These are phyloP conservation scores for Glaucopsyche alexis DNA, from an alignment of 2,888 invertebrate species.

Conservation along the genomic window DNA sequence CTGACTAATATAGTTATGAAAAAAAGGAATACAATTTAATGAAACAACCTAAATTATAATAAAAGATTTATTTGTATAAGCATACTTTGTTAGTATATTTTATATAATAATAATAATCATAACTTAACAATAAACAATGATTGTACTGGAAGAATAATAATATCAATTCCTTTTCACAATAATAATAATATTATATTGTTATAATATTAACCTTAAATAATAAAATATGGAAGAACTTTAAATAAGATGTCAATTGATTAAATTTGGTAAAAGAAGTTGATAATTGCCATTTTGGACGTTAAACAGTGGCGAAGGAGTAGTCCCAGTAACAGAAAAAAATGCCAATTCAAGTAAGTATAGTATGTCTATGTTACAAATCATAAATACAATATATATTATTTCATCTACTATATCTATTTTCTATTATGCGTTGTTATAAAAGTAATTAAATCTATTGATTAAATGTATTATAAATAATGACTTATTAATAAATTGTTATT, in stretches of 20 bases:
- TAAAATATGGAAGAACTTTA: conserved; percentile 1
- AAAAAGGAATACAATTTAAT: no score
- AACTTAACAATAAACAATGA: conserved; percentile 46
- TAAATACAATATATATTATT: not conserved
- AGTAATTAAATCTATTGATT: conserved; percentile 29
- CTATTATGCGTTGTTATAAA: conserved; percentile 16
- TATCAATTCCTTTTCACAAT: not conserved
- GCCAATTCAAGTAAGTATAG: no score
- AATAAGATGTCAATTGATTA: not conserved
- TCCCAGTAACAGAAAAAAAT: no score
- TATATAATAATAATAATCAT: conserved; percentile 41
- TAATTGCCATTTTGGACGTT: no score
- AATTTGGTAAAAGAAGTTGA: not conserved
- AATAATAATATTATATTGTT: not conserved
- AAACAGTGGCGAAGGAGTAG: no score
- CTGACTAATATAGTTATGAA: not conserved
- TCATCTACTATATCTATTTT: not conserved
- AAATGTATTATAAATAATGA: conserved; percentile 13
- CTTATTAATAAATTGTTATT: conserved; percentile 41
- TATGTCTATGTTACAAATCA: no score
- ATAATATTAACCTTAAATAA: not conserved
- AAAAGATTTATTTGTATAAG: conserved; percentile 32
- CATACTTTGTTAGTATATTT: conserved; percentile 51
- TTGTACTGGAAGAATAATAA: conserved; percentile 55
- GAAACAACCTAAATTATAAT: conserved; percentile 3